Evolutionary conservation across 2,797 vertebrate genomes (phyloP).

Genomic region (Pempheris klunzingeri): DNA sequence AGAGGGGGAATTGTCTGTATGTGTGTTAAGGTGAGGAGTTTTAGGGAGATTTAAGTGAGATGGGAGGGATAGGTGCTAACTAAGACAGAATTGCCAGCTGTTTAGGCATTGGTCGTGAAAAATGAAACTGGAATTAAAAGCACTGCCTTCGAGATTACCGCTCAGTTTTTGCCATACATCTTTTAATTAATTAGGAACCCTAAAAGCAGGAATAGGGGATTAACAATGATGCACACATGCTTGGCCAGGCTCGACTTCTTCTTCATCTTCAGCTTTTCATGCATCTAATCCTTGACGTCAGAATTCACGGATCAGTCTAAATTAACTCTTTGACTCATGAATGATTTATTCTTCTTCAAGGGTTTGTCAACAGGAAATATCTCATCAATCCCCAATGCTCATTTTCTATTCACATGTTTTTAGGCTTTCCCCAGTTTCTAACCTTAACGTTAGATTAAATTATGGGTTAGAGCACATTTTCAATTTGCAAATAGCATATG

Average conservation of each 20-base stretch:
- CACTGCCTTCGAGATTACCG: conserved; percentile 75
- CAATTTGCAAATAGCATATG: conserved; percentile 40
- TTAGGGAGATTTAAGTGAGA: conserved; percentile 1
- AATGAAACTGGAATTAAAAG: conserved; percentile 73
- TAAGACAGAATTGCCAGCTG: conserved; percentile 57
- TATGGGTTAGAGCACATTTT: conserved; percentile 24
- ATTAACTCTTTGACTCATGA: conserved; percentile 70
- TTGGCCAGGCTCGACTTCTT: conserved; percentile 47
- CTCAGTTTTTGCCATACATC: conserved; percentile 76
- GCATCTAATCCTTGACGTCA: conserved; percentile 69
- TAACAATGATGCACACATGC: conserved; percentile 55
- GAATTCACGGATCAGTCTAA: conserved; percentile 67
- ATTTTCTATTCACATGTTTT: conserved; percentile 46
- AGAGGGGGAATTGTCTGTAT: neutral
- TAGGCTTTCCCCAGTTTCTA: conserved; percentile 24
- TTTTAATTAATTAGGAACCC: conserved; percentile 81
- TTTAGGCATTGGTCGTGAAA: conserved; percentile 71
- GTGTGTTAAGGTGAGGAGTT: conserved; percentile 22
- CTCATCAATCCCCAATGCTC: conserved; percentile 42
- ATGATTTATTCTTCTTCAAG: conserved; percentile 57
- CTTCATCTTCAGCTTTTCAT: conserved; percentile 57
- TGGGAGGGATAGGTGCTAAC: conserved; percentile 33
- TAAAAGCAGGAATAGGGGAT: conserved; percentile 59
- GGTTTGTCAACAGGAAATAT: conserved; percentile 63
- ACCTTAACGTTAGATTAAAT: conserved; percentile 32